These are phyloP conservation scores for Pseudococcus longispinus DNA, from an alignment of 2,888 invertebrate genomes.

Conservation along the genomic window DNA sequence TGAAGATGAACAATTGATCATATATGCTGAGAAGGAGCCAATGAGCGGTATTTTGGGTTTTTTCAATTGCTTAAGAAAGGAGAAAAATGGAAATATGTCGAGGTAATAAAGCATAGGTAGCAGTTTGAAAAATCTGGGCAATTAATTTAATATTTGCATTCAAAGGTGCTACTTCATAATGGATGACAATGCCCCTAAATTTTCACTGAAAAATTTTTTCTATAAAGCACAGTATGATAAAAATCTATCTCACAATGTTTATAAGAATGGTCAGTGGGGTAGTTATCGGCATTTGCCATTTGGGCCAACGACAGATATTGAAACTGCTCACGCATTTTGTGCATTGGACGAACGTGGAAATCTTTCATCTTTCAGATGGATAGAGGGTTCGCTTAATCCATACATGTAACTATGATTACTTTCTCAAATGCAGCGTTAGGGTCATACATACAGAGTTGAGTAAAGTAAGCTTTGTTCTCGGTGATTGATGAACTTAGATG, in stretches of 20 bases:
- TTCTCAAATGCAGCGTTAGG: background rate
- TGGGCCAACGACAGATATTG: conserved; percentile 65
- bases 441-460: too few species aligned
- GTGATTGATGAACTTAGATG: background rate
- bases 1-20: conserved; percentile 66
- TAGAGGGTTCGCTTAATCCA: background rate
- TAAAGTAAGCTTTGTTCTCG: too few species aligned
- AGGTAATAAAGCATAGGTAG: conserved; percentile 66
- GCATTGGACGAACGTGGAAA: conserved; percentile 84
- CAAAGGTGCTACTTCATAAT: conserved; percentile 69
- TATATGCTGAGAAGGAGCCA: conserved; percentile 73
- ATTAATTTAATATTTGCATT: too few species aligned
- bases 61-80: conserved; percentile 82
- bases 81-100: conserved; percentile 67
- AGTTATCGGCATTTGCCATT: conserved; percentile 83
- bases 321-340: conserved; percentile 75
- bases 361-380: conserved; percentile 72
- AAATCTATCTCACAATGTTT: conserved; percentile 82
- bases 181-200: conserved; percentile 69
- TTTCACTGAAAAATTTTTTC: conserved; percentile 70
- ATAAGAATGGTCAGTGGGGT: conserved; percentile 73
- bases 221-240: conserved; percentile 73
- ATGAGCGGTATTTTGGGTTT: conserved; percentile 84
- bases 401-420: background rate
- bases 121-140: too few species aligned